These are phyloP conservation scores for Battus philenor DNA, from an alignment of 1,140 invertebrate genomes.

Conservation along the genomic window DNA sequence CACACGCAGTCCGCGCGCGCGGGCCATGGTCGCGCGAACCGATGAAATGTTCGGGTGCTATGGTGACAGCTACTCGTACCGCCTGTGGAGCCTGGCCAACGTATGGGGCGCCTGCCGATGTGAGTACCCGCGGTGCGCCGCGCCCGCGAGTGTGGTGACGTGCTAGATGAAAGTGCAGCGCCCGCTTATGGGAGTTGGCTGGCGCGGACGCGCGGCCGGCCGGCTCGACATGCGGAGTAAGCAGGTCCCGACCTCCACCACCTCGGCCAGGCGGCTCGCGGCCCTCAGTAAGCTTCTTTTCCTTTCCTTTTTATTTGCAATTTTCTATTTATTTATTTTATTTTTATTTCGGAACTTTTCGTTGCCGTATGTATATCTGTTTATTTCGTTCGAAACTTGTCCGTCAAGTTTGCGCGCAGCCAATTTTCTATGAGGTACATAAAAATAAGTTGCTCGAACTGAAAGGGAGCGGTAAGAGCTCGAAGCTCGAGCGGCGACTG, in stretches of 20 bases:
- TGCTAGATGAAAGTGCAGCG: constrained; percentile 67
- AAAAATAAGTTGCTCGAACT: too few relatives aligned
- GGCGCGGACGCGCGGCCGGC: constrained; percentile 64
- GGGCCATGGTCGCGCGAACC: constrained; percentile 81
- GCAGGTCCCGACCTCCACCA: constrained; percentile 70
- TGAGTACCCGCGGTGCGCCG: constrained; percentile 71
- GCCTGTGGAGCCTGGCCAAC: constrained; percentile 83
- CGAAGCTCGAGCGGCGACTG: too few relatives aligned
- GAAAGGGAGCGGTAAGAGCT: too few relatives aligned
- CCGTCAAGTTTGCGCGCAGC: too few relatives aligned
- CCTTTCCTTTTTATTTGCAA: constrained; percentile 68
- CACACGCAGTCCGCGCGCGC: constrained; percentile 50
- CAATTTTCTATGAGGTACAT: too few relatives aligned
- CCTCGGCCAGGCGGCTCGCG: constrained; percentile 72
- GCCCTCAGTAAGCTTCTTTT: constrained; percentile 74
- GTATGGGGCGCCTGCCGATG: constrained; percentile 82
- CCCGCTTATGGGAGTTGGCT: constrained; percentile 70
- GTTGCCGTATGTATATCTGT: neutral
- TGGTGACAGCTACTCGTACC: constrained; percentile 82
- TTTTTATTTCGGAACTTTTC: constrained; percentile 13
- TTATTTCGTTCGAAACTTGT: neutral
- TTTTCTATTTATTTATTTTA: constrained; percentile 35
- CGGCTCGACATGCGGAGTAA: constrained; percentile 75
- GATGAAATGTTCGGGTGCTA: constrained; percentile 81
- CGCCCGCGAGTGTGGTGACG: constrained; percentile 36